A percentile compares a stretch with the other conserved stretches of the same genome.
Conservation (phyloP, 2,113 vertebrate genomes). For the Ctenomys sociabilis region DNA sequence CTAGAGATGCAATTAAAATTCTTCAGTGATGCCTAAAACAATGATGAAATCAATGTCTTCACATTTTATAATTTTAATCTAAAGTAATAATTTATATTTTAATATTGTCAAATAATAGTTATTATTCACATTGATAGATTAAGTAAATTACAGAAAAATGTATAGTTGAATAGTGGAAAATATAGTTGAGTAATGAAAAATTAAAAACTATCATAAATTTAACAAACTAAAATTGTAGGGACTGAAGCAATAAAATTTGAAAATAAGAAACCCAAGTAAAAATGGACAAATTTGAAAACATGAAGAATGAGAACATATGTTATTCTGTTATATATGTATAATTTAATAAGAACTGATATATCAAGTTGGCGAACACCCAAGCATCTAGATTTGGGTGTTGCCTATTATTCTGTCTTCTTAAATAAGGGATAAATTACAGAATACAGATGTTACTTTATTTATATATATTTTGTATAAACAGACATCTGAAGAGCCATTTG, state of each 20-base stretch:
- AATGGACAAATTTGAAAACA: not conserved
- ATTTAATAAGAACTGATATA: not conserved
- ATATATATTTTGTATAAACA: not conserved
- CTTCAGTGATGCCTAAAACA: constrained; percentile 39
- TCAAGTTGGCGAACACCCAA: not conserved
- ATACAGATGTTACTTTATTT: not conserved
- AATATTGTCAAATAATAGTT: not conserved
- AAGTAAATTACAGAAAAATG: constrained; percentile 4
- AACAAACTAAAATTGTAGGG: not conserved
- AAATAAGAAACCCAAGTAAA: not conserved
- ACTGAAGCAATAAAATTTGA: not conserved
- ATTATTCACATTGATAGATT: not conserved
- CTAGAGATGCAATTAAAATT: constrained; percentile 53
- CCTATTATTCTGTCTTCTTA: not conserved
- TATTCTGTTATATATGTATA: not conserved
- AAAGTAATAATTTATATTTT: not conserved
- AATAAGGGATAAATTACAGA: not conserved
- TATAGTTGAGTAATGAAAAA: not conserved
- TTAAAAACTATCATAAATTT: not conserved
- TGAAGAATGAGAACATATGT: not conserved
- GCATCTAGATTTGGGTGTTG: fast-evolving
- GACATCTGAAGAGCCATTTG: not conserved
- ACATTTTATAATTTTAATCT: not conserved
- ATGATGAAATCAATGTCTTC: constrained; percentile 36
- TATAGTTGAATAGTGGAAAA: not conserved